Conservation (phyloP, 2,113 vertebrate species). For the Bos indicus region DNA sequence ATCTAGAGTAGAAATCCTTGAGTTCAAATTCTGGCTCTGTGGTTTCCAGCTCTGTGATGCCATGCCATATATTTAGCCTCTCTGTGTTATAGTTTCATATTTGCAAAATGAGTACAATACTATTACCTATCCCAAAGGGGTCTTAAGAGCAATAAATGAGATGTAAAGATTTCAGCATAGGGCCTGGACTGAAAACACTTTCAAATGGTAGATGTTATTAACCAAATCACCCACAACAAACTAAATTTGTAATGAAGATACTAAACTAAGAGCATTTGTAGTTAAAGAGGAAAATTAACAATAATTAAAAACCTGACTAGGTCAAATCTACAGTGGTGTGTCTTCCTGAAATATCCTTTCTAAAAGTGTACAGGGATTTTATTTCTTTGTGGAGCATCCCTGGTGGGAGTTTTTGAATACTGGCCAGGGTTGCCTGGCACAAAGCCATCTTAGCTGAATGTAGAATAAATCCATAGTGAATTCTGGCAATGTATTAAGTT, state of each 20-base stretch:
- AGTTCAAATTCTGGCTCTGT: not conserved
- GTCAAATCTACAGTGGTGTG: not conserved
- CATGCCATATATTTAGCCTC: not conserved
- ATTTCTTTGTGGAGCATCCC: not conserved
- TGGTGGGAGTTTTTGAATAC: not conserved
- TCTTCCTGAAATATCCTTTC: not conserved
- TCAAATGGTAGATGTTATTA: not conserved
- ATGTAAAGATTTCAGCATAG: not conserved
- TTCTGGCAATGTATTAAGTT: not conserved
- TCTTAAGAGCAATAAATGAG: not conserved
- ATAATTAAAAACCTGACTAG: conserved; percentile 12
- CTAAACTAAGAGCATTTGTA: not conserved
- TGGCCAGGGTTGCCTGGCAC: not conserved
- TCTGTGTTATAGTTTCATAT: not conserved
- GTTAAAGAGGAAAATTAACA: conserved; percentile 9
- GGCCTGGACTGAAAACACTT: not conserved
- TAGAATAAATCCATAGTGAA: conserved; percentile 18
- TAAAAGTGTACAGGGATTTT: conserved; percentile 17
- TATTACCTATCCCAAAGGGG: not conserved
- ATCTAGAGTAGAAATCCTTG: not conserved
- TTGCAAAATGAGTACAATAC: not conserved
- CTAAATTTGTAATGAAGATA: not conserved
- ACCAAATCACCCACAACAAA: not conserved
- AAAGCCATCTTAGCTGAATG: not conserved
- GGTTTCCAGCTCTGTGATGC: not conserved